Percentiles rank a stretch among this genome's conserved stretches.
phyloP scores from a whole-genome alignment of 2,797 vertebrate species.

The Acrossocheilus wenchowensis region DNA sequence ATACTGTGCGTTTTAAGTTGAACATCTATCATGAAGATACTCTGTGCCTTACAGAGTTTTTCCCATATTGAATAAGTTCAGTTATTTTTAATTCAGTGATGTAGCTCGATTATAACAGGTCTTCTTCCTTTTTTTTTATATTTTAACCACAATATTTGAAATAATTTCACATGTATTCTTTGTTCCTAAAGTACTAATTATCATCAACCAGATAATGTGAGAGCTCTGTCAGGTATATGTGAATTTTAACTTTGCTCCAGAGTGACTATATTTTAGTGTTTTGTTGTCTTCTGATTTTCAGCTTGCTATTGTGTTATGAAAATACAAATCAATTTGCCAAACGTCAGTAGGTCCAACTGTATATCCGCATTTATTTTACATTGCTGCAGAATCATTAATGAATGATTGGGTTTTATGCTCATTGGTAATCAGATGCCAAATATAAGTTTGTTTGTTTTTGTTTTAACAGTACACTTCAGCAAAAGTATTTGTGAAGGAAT shows the following conservation, averaged over 20 bases:
- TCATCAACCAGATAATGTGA: slow-evolving; percentile 32
- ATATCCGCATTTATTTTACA: neutral
- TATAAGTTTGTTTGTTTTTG: neutral
- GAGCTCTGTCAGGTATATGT: neutral
- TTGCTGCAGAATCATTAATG: neutral
- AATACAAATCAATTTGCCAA: slow-evolving; percentile 9
- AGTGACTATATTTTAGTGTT: neutral
- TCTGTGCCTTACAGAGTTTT: neutral
- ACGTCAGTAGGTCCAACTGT: neutral
- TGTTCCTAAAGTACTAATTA: neutral
- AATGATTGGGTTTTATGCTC: neutral
- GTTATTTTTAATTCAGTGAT: neutral
- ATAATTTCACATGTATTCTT: neutral
- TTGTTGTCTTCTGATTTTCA: neutral
- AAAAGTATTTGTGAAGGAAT: neutral
- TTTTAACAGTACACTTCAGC: neutral
- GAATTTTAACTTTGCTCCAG: slow-evolving; percentile 9
- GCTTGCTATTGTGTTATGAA: neutral
- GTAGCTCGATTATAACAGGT: neutral
- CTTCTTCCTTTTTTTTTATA: neutral
- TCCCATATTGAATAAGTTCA: neutral
- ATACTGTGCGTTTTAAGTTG: neutral
- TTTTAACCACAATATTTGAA: neutral
- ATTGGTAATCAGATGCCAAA: slow-evolving; percentile 26
- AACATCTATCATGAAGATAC: neutral